Conservation (phyloP, 2,797 vertebrate genomes). For the Cyprinodon diabolis region DNA sequence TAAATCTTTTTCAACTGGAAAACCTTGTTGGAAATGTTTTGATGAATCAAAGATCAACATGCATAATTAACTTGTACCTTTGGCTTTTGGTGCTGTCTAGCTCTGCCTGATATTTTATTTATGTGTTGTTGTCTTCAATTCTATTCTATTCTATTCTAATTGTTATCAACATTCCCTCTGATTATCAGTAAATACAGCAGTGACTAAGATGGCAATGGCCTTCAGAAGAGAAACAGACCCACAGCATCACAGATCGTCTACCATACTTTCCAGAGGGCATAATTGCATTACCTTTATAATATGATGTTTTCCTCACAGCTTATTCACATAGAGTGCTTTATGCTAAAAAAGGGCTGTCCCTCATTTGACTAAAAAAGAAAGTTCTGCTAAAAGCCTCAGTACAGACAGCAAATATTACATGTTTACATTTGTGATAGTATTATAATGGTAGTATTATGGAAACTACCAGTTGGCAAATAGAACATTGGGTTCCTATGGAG, state of each 20-base stretch:
- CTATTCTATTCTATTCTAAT: too few relatives aligned
- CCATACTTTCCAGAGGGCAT: not conserved
- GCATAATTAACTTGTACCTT: not conserved
- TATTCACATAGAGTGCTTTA: not conserved
- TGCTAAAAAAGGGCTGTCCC: too few relatives aligned
- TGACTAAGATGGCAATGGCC: not conserved
- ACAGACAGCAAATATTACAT: too few relatives aligned
- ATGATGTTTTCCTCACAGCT: not conserved
- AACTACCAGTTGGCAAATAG: not conserved
- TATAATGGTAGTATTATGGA: not conserved
- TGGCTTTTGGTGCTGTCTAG: not conserved
- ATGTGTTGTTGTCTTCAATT: not conserved
- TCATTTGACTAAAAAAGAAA: too few relatives aligned
- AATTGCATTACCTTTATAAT: not conserved
- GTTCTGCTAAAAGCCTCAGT: too few relatives aligned
- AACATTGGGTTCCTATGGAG: not conserved
- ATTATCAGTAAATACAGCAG: too few relatives aligned
- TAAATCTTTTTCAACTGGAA: too few relatives aligned
- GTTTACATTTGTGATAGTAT: too few relatives aligned
- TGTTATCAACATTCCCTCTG: too few relatives aligned
- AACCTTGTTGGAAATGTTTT: not conserved
- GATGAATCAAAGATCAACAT: not conserved
- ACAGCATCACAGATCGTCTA: not conserved
- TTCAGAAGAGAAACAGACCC: too few relatives aligned
- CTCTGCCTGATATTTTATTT: not conserved